Conservation (phyloP, 2,113 vertebrate species). For the Anhinga anhinga region DNA sequence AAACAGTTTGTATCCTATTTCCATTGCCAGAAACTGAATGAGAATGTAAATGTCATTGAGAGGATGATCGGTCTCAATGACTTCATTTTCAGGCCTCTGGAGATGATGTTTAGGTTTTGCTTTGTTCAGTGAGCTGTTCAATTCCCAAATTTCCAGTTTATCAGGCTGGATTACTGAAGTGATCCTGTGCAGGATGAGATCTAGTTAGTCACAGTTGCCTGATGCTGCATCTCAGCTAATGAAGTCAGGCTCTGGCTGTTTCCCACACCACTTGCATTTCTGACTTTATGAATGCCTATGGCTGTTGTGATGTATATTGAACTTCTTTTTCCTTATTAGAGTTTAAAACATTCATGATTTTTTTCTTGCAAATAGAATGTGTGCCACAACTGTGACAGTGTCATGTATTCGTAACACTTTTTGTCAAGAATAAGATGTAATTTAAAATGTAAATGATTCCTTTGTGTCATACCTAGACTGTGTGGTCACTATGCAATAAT, state of each 20-base stretch:
- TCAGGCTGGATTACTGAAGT: neutral
- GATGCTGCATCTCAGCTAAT: rapidly evolving
- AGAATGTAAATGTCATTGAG: neutral
- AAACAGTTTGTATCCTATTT: neutral
- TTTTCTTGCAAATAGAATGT: neutral
- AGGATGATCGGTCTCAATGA: neutral
- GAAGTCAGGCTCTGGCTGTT: neutral
- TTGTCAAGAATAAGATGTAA: neutral
- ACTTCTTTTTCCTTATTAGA: neutral
- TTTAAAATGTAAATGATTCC: neutral
- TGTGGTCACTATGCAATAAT: neutral
- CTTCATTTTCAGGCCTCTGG: neutral
- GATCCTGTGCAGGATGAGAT: neutral
- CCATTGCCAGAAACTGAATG: neutral
- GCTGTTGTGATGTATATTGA: neutral
- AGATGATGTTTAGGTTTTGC: neutral
- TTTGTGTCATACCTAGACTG: neutral
- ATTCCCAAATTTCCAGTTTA: neutral
- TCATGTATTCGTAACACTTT: neutral
- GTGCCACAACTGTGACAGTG: neutral
- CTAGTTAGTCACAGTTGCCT: neutral
- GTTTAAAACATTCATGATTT: neutral
- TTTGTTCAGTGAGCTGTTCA: neutral
- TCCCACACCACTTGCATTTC: neutral
- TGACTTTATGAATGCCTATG: neutral